These are phyloP conservation scores for Drosophila subpulchrella DNA, from an alignment of 1,140 invertebrate species.

Conservation along the genomic window DNA sequence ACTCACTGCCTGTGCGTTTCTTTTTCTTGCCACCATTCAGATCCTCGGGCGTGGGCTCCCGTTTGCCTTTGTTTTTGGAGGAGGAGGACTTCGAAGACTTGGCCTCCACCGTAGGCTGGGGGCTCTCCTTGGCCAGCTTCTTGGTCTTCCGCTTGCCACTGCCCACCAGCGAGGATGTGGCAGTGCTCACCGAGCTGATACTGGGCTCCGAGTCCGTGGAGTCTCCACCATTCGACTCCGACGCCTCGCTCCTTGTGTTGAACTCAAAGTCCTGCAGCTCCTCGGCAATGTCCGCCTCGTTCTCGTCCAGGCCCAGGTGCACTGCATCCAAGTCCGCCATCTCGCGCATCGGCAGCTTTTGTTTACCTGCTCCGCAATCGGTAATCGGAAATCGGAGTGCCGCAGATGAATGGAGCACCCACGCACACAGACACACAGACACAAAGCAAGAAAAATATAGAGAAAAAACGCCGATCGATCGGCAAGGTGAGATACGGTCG, in stretches of 20 bases:
- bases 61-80: conserved; percentile 35
- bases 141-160: conserved; percentile 85
- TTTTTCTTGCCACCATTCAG: conserved; percentile 63
- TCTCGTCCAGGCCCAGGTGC: conserved; percentile 89
- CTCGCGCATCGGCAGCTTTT: conserved; percentile 75
- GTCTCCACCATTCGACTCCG: conserved; percentile 86
- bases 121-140: conserved; percentile 78
- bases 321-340: conserved; percentile 87
- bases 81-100: conserved; percentile 34
- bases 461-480: conserved; percentile 80
- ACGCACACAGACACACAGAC: conserved; percentile 15
- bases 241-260: conserved; percentile 92
- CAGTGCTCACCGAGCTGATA: conserved; percentile 90
- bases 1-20: conserved; percentile 85
- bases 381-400: conserved; percentile 10
- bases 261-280: conserved; percentile 88
- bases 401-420: conserved; percentile 35
- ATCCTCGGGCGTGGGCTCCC: conserved; percentile 54
- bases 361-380: conserved; percentile 52
- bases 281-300: conserved; percentile 89
- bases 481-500: conserved; percentile 46
- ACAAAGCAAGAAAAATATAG: conserved; percentile 69
- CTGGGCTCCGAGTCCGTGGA: conserved; percentile 88
- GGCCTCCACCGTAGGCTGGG: conserved; percentile 1
- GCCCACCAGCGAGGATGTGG: conserved; percentile 85